Conservation (phyloP, 2,797 vertebrate genomes). For the Thunnus albacares region DNA sequence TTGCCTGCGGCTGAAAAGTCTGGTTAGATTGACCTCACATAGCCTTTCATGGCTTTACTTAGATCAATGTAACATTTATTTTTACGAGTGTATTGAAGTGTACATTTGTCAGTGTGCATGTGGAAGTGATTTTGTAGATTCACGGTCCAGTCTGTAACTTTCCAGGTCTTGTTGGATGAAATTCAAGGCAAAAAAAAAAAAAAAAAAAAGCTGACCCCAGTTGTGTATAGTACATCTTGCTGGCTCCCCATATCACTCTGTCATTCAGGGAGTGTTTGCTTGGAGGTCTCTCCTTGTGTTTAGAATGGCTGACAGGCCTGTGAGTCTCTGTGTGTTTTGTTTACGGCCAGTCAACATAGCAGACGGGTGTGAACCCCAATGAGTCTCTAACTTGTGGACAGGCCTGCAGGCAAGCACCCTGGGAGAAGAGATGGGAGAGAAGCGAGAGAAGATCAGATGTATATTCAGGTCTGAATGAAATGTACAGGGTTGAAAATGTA, state of each 20-base stretch:
- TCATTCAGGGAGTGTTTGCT: constrained; percentile 62
- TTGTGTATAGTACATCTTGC: not conserved
- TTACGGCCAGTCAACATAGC: constrained; percentile 81
- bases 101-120: constrained; percentile 10
- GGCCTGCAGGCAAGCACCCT: not conserved
- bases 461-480: too few species aligned
- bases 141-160: not conserved
- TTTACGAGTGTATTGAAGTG: not conserved
- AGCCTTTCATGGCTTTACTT: not conserved
- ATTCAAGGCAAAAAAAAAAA: too few species aligned
- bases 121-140: constrained; percentile 6
- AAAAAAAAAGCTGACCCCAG: constrained; percentile 2
- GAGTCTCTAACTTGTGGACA: constrained; percentile 28
- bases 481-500: not conserved
- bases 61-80: constrained; percentile 15
- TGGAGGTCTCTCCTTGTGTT: constrained; percentile 59
- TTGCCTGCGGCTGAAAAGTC: constrained; percentile 14
- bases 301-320: constrained; percentile 59
- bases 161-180: too few species aligned
- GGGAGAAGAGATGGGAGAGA: not conserved
- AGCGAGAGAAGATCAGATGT: not conserved
- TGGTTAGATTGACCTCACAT: constrained; percentile 6
- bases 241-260: constrained; percentile 16
- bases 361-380: constrained; percentile 61
- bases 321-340: constrained; percentile 77